Conservation (phyloP, 2,797 vertebrate species). For the Coregonus sp. region DNA sequence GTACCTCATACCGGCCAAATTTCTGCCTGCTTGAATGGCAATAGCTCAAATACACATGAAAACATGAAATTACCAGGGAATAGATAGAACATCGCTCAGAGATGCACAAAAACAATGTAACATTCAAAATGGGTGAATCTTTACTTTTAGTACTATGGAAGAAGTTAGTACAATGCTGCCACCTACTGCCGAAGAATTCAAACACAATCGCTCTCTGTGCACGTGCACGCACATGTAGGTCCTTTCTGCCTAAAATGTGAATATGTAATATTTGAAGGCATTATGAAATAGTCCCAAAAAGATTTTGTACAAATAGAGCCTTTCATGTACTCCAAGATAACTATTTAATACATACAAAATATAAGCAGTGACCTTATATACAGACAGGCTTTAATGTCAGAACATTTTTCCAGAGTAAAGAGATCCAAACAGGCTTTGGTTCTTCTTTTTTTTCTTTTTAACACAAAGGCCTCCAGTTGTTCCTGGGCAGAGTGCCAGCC, state of each 20-base stretch:
- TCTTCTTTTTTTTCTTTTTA: slow-evolving; percentile 34
- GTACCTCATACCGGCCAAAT: no score
- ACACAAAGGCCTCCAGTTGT: slow-evolving; percentile 82
- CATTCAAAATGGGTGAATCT: no score
- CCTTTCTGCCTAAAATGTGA: no score
- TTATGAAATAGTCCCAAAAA: background rate
- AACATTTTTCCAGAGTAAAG: slow-evolving; percentile 40
- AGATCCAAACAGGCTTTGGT: slow-evolving; percentile 1
- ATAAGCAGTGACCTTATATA: background rate
- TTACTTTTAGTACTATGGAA: background rate
- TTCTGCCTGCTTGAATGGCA: no score
- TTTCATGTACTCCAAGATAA: background rate
- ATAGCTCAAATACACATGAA: no score
- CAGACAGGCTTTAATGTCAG: background rate
- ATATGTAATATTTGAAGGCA: background rate
- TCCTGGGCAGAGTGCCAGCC: slow-evolving; percentile 80
- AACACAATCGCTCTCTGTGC: no score
- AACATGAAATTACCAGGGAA: no score
- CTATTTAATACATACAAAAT: no score
- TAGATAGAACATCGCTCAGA: no score
- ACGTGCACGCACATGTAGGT: no score
- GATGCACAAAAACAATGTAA: no score
- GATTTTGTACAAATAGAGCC: background rate
- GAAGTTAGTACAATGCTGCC: background rate
- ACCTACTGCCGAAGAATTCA: background rate